These are phyloP conservation scores for Prietella phreatophila DNA, from an alignment of 2,113 vertebrate species.

Conservation along the genomic window DNA sequence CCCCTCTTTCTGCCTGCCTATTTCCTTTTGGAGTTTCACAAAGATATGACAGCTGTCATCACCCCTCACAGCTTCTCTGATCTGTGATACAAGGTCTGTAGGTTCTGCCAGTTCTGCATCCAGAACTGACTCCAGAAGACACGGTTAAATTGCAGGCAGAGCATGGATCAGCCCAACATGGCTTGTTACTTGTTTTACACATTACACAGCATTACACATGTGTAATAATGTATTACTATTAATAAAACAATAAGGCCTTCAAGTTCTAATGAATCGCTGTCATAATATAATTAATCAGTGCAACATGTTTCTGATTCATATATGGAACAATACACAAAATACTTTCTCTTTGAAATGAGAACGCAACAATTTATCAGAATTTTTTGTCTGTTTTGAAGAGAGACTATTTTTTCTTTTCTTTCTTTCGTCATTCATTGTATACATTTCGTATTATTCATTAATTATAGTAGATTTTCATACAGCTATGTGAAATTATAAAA, in stretches of 20 bases:
- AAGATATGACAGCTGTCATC: slow-evolving; percentile 76
- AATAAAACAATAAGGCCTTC: background rate
- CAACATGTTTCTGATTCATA: background rate
- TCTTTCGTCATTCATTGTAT: background rate
- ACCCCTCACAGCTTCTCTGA: slow-evolving; percentile 68
- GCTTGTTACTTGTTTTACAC: background rate
- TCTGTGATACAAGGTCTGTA: slow-evolving; percentile 73
- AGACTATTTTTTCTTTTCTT: background rate
- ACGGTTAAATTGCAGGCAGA: background rate
- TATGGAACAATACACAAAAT: background rate
- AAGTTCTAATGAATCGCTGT: background rate
- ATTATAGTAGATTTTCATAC: background rate
- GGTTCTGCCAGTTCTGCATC: slow-evolving; percentile 61
- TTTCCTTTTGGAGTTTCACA: slow-evolving; percentile 64
- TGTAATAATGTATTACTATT: background rate
- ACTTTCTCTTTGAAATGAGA: background rate
- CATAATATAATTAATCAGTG: background rate
- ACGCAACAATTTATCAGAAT: background rate
- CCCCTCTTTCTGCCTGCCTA: slow-evolving; percentile 56
- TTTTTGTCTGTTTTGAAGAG: background rate
- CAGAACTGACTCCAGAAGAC: slow-evolving; percentile 16
- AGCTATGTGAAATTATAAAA: background rate
- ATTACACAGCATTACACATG: background rate
- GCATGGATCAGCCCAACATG: background rate
- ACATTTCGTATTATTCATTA: background rate